Evolutionary conservation across 1,140 invertebrate species (phyloP), one percentile per base, ranked within the genome.

Genomic region (Telenomus remus): DNA sequence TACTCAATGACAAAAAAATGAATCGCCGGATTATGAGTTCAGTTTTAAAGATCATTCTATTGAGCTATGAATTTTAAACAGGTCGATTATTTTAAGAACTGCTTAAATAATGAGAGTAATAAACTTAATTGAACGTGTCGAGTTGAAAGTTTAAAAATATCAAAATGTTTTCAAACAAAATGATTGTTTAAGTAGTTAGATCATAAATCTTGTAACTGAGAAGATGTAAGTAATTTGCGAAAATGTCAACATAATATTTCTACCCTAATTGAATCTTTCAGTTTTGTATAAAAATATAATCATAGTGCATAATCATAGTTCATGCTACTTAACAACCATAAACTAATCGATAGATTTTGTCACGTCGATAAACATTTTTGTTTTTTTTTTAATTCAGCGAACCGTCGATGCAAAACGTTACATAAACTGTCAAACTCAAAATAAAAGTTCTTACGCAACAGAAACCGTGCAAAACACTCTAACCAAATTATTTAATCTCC

Each of bases 1-100:
- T 27, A n/a, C n/a, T 27, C 46, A 13, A 34, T 46, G 4, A 56
- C 3, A 33, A 56, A 12, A 2, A 43, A 55, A 43, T 43, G 16
- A 2, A 27, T n/a, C 9, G 3, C 9, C n/a, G 9, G n/a, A n/a
- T 39, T n/a, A 39, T 39, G 43, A 44, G 3, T 13, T 13, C 1
- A 44, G 43, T 13, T n/a, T 13, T 44, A 44, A 44, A 14, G 12
- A 35, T 39, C 9, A 39, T 9, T 39, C 3, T 39, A 35, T 39
- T 9, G 37, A 1, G 37, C n/a, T 3, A 9, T 39, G 37, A 39
- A 39, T 39, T 39, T 39, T 4, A 39, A 39, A 4, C 3, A 39
- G n/a, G 9, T 39, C 37, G 9, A n/a, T 11, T 39, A 39, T 39
- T 39, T 39, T 9, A 39, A 39, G 37, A 11, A 11, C 2, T 9